Percentiles rank a stretch among this genome's conserved stretches.
These are phyloP conservation scores for Vidua macroura DNA, from an alignment of 2,113 vertebrate species.

Conservation along the genomic window DNA sequence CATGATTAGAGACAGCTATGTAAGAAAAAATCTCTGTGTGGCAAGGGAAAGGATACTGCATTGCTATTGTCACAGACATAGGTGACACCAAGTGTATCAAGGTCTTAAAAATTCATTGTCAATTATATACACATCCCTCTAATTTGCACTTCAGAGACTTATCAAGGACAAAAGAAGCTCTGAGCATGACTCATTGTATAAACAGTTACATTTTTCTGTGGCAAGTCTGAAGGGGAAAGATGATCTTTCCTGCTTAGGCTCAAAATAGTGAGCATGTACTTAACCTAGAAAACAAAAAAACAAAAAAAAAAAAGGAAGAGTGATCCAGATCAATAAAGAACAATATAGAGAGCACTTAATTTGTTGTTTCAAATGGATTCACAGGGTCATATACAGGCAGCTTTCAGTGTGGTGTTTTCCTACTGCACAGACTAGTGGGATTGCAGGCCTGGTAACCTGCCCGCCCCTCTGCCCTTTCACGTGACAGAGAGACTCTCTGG, in stretches of 20 bases:
- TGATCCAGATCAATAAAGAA: not conserved
- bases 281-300: not conserved
- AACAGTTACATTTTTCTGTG: not conserved
- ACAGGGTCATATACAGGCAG: not conserved
- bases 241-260: not conserved
- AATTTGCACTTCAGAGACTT: constrained; percentile 13
- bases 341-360: not conserved
- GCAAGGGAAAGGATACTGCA: not conserved
- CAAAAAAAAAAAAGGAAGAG: not conserved
- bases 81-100: not conserved
- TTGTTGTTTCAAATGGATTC: not conserved
- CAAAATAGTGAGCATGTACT: not conserved
- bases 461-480: not conserved
- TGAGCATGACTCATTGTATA: not conserved
- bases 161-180: not conserved
- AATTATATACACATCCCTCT: not conserved
- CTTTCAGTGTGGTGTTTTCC: not conserved
- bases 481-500: not conserved
- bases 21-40: not conserved
- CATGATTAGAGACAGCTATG: not conserved
- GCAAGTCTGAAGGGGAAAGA: not conserved
- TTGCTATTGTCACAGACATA: not conserved
- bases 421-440: not conserved
- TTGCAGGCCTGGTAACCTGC: not conserved
- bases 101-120: constrained; percentile 17